Evolutionary conservation across 2,113 vertebrate genomes (phyloP).

Genomic region (Engraulis encrasicolus): DNA sequence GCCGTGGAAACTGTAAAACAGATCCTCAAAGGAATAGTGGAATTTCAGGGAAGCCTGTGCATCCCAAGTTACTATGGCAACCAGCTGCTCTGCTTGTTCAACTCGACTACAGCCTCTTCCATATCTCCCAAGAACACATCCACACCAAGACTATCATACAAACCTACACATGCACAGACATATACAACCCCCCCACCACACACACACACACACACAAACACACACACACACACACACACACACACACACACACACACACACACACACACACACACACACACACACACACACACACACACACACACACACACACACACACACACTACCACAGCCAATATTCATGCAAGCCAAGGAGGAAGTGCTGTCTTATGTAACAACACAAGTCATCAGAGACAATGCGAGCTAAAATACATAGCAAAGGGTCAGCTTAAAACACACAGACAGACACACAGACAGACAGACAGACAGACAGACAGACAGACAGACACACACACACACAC

Average conservation of each 20-base stretch:
- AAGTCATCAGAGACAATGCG: conserved; percentile 27
- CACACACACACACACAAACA: background rate
- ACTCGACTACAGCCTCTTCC: conserved; percentile 42
- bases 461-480: too few relatives aligned
- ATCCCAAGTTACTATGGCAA: conserved; percentile 58
- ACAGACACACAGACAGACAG: background rate
- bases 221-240: background rate
- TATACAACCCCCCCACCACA: too few relatives aligned
- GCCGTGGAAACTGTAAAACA: conserved; percentile 59
- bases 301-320: conserved; percentile 34
- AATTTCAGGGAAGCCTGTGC: conserved; percentile 59
- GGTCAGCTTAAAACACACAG: background rate
- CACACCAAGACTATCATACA: background rate
- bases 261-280: conserved; percentile 15
- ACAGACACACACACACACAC: too few relatives aligned
- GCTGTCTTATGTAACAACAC: conserved; percentile 48
- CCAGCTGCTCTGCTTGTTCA: conserved; percentile 54
- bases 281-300: too few relatives aligned
- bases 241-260: background rate
- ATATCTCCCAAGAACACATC: conserved; percentile 35
- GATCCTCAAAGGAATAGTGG: conserved; percentile 52
- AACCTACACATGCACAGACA: conserved; percentile 3
- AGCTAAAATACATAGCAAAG: conserved; percentile 22
- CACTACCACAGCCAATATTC: conserved; percentile 48
- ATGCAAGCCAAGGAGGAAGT: conserved; percentile 47